Base-by-base conservation (phyloP, 2,888 invertebrate genomes). In the Carpatolechia fugitivella region DNA sequence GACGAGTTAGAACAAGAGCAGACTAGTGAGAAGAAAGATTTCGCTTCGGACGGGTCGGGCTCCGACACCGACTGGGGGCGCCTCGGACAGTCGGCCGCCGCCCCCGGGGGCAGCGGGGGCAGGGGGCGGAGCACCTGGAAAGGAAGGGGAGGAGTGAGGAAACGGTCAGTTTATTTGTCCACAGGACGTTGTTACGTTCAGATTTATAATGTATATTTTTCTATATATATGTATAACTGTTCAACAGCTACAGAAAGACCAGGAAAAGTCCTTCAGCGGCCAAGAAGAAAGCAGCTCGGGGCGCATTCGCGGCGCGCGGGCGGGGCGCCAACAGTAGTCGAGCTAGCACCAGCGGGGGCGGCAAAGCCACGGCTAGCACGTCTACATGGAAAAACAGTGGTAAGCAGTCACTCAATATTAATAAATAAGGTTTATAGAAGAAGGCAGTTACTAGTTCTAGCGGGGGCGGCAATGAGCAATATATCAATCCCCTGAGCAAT, bases 41-140 rank as follows among this genome's bases (percentile, higher is more conserved):
- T 31, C n/a, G 41, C 10, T 0, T 55, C 61, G 0, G 71, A 64
- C 0, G 77, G 66, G 0, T 58, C 62, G 0, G 85, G 60, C 14
- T 83, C 86, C 0, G 84, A 85, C 52, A 80, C 84, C n/a, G 90
- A 89, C 68, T 87, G 89, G 89, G 67, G 67, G 14, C 57, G 65
- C 2, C 62, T 76, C 29, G 84, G 76, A 10, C 61, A 66, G 3
- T 57, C 60, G 5, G 69, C 73, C 0, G 62, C 58, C 8, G 24
- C 56, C 1, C 14, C 55, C 5, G 44, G 52, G 16, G 13, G 57
- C 13, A 8, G 56, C 5, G 14, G 56, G 41, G 20, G 60, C 33
- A 50, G 57, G 18, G 38, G 69, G 66, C 10, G 38, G 41, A 20
- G 60, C 31, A 50, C 57, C 16, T 35, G 69, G 66, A 13, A 36